phyloP scores from a whole-genome alignment of 1,140 invertebrate species.

The Orchestia grillus region DNA sequence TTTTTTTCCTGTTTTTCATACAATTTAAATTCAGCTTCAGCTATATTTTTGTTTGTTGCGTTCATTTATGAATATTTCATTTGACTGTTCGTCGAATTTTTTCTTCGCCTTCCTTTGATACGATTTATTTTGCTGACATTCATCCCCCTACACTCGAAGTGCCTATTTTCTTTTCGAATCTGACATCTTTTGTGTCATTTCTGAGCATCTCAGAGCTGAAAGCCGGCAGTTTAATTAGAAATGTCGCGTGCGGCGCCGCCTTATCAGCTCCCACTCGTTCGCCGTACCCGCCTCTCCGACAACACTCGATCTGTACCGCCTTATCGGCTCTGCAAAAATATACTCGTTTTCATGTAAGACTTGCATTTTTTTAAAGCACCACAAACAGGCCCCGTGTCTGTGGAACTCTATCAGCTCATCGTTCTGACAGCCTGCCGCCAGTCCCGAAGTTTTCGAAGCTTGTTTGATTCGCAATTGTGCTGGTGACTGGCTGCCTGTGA shows the following conservation, averaged over 20 bases:
- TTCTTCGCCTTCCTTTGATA: neutral
- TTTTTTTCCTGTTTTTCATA: neutral
- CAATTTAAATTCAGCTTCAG: neutral
- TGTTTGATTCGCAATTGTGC: neutral
- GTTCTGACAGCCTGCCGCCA: neutral
- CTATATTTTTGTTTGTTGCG: neutral
- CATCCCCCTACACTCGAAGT: neutral
- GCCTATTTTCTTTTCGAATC: neutral
- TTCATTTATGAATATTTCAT: neutral
- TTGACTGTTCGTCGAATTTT: neutral
- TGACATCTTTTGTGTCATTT: neutral
- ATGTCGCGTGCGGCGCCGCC: conserved; percentile 1
- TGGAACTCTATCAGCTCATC: neutral
- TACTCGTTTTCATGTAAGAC: neutral
- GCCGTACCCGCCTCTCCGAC: neutral
- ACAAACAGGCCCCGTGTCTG: neutral
- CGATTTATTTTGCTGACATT: neutral
- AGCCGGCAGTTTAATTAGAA: conserved; percentile 3
- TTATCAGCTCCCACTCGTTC: neutral
- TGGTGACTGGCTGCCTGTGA: neutral
- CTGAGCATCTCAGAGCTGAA: neutral
- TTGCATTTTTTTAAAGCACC: neutral
- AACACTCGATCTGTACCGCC: neutral
- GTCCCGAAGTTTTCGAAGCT: neutral
- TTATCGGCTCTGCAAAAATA: neutral